Conservation (phyloP, 2,113 vertebrate genomes). For the Edolisoma coerulescens region DNA sequence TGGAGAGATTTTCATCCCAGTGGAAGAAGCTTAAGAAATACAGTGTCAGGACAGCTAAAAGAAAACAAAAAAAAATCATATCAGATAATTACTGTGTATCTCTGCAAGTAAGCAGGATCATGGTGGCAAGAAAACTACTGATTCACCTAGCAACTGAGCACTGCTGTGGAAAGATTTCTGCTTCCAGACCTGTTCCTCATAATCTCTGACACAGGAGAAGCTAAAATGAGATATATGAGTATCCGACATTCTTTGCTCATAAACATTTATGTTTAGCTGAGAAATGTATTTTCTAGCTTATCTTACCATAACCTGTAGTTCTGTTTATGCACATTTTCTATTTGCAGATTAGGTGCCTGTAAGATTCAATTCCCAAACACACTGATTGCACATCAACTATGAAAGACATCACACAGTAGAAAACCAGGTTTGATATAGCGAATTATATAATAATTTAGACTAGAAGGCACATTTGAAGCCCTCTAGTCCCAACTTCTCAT, state of each 20-base stretch:
- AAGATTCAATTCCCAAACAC: background rate
- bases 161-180: background rate
- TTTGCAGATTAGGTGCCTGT: background rate
- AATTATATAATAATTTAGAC: background rate
- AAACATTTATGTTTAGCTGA: background rate
- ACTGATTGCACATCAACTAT: background rate
- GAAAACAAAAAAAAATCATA: background rate
- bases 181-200: background rate
- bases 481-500: background rate
- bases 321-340: background rate
- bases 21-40: constrained; percentile 92
- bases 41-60: constrained; percentile 87
- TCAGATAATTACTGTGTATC: background rate
- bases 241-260: background rate
- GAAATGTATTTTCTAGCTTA: constrained; percentile 7
- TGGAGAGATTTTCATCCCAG: constrained; percentile 91
- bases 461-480: background rate
- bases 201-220: background rate
- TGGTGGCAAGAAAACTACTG: background rate
- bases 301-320: background rate
- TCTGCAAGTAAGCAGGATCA: background rate
- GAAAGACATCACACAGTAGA: background rate
- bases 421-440: background rate
- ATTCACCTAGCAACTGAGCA: background rate
- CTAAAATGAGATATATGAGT: background rate